A percentile compares a stretch with the other conserved stretches of the same genome.
phyloP scores from a whole-genome alignment of 2,113 vertebrate species.

The Pygathrix nemaeus region DNA sequence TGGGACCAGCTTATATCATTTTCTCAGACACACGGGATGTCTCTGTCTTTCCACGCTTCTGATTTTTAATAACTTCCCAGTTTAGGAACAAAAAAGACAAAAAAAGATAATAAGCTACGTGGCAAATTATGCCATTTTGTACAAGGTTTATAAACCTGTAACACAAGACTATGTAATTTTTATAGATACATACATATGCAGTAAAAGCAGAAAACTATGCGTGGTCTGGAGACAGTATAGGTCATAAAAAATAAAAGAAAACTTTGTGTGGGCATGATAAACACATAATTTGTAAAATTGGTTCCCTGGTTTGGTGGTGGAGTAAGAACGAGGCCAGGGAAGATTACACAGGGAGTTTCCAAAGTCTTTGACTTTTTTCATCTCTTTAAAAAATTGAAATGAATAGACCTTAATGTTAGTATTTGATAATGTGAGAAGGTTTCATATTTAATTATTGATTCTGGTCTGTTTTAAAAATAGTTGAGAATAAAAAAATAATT shows the following conservation, averaged over 20 bases:
- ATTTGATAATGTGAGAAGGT: neutral
- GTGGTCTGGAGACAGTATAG: neutral
- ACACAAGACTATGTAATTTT: constrained; percentile 36
- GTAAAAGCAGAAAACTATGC: neutral
- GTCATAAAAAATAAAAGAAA: neutral
- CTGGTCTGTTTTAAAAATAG: neutral
- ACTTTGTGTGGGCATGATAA: neutral
- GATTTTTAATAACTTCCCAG: neutral
- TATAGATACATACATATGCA: neutral
- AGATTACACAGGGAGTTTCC: neutral
- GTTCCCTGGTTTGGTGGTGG: neutral
- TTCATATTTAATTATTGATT: neutral
- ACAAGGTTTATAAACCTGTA: constrained; percentile 33
- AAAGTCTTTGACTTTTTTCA: neutral
- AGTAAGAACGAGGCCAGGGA: neutral
- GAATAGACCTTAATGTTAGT: neutral
- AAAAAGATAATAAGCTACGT: neutral
- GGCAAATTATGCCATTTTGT: constrained; percentile 28
- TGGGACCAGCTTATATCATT: neutral
- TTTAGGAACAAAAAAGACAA: neutral
- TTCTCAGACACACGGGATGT: neutral
- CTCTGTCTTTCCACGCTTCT: neutral
- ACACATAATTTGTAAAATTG: neutral
- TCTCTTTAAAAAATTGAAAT: neutral
- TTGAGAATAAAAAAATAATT: neutral